Conservation (phyloP, 2,797 vertebrate species). For the Steatocranus sp. region DNA sequence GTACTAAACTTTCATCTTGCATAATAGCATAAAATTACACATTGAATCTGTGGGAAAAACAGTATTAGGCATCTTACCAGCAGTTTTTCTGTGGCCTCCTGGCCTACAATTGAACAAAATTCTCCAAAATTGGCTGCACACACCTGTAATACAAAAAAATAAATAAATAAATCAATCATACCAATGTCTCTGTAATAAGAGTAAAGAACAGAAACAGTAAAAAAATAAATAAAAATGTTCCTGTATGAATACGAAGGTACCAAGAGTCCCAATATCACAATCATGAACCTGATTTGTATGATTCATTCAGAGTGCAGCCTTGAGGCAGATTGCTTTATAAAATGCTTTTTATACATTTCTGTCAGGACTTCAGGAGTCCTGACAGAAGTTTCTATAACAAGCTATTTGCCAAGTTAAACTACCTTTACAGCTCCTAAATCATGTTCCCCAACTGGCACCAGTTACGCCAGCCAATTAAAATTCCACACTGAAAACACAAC, state of each 20-base stretch:
- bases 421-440: neutral
- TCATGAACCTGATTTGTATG: fast-evolving
- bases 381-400: neutral
- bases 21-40: neutral
- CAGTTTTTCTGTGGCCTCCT: conserved; percentile 89
- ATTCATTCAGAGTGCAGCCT: neutral
- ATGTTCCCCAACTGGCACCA: neutral
- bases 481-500: conserved; percentile 45
- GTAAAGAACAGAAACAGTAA: neutral
- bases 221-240: neutral
- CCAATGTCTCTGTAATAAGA: neutral
- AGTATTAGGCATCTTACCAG: conserved; percentile 71
- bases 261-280: neutral
- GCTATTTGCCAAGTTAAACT: neutral
- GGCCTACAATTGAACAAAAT: conserved; percentile 89
- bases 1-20: neutral
- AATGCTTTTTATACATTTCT: neutral
- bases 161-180: too few relatives aligned
- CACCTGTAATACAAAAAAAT: conserved; percentile 74
- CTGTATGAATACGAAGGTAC: neutral
- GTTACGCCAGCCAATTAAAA: conserved; percentile 37
- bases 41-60: neutral
- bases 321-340: neutral
- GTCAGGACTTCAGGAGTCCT: neutral
- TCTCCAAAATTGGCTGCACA: conserved; percentile 90